These are phyloP conservation scores for Patiria pectinifera DNA, from an alignment of 53 echinoderm and acorn worm species.

Conservation along the genomic window DNA sequence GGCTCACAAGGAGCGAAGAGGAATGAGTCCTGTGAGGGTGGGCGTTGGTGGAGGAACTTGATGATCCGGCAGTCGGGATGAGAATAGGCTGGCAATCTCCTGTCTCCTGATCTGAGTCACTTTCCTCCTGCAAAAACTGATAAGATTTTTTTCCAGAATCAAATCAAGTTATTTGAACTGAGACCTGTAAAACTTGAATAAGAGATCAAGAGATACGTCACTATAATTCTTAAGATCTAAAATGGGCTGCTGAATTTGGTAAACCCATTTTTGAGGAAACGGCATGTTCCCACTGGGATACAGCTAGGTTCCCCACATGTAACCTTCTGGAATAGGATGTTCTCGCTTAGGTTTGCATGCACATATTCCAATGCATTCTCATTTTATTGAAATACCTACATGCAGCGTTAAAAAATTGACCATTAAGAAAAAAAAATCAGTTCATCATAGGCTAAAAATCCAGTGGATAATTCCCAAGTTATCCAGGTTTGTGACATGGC, in stretches of 20 bases:
- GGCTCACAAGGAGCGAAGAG: not conserved
- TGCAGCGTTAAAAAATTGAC: too few relatives aligned
- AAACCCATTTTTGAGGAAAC: too few relatives aligned
- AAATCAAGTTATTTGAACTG: not conserved
- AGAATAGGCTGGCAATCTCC: conserved; percentile 54
- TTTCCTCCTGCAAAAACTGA: conserved; percentile 64
- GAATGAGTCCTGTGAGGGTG: conserved; percentile 39
- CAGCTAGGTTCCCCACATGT: too few relatives aligned
- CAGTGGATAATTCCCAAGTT: too few relatives aligned
- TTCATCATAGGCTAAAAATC: too few relatives aligned
- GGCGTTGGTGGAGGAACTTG: conserved; percentile 43
- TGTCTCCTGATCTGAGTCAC: conserved; percentile 55
- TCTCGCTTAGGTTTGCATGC: too few relatives aligned
- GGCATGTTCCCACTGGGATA: too few relatives aligned
- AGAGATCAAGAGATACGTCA: not conserved
- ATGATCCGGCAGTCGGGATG: conserved; percentile 74
- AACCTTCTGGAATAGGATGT: too few relatives aligned
- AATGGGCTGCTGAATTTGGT: not conserved
- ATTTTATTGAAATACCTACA: too few relatives aligned
- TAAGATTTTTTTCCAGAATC: not conserved
- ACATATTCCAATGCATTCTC: too few relatives aligned
- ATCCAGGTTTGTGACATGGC: too few relatives aligned
- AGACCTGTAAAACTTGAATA: not conserved
- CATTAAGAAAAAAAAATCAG: too few relatives aligned
- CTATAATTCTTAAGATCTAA: not conserved